phyloP scores from a whole-genome alignment of 2,113 vertebrate genomes.

The Chlorodrepanis virens region DNA sequence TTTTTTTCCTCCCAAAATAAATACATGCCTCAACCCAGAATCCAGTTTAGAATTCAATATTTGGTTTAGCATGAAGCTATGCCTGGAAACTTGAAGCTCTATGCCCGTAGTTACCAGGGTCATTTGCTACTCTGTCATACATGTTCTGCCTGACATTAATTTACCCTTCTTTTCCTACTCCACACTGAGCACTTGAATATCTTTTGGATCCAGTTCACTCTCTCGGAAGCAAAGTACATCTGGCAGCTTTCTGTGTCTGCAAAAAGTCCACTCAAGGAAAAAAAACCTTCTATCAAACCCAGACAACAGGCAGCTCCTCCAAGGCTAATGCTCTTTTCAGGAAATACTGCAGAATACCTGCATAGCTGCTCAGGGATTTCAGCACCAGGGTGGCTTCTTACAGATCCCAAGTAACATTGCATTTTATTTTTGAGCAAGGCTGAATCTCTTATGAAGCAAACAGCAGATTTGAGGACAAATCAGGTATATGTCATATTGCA shows the following conservation, averaged over 20 bases:
- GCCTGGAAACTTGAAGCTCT: not conserved
- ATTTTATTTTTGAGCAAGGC: not conserved
- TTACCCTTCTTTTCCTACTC: not conserved
- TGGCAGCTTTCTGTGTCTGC: not conserved
- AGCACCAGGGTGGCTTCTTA: not conserved
- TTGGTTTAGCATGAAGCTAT: not conserved
- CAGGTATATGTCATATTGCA: not conserved
- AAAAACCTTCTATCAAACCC: not conserved
- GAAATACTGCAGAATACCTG: not conserved
- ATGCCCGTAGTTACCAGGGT: not conserved
- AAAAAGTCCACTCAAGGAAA: not conserved
- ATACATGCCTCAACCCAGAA: not conserved
- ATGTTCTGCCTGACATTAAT: not conserved
- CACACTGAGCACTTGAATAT: not conserved
- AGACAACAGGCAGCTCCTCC: not conserved
- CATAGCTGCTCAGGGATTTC: not conserved
- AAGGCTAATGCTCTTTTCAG: not conserved
- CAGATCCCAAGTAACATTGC: accelerated
- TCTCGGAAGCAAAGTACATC: not conserved
- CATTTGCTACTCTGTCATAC: not conserved
- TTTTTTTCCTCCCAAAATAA: not conserved
- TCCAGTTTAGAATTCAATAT: not conserved
- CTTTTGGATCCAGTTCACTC: not conserved
- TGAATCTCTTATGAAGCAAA: not conserved
- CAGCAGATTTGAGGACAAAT: not conserved